Evolutionary conservation across 2,888 invertebrate genomes (phyloP).

Genomic region (Drosophila prostipennis): DNA sequence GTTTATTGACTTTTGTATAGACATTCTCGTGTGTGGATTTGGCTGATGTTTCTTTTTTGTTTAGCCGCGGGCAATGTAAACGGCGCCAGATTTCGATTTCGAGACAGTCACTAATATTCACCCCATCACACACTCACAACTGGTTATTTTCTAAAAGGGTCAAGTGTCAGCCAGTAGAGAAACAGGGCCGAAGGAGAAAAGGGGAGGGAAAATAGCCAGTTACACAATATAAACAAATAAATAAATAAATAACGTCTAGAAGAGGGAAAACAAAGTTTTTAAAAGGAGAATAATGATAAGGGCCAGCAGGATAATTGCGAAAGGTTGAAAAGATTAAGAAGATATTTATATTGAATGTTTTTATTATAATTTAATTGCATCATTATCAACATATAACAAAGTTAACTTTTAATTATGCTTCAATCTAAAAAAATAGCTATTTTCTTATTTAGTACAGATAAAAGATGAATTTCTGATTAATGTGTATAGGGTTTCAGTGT

Average conservation of each 20-base stretch:
- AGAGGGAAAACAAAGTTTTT: constrained; percentile 18
- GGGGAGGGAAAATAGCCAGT: constrained; percentile 52
- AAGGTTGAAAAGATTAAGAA: not conserved
- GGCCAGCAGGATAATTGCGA: not conserved
- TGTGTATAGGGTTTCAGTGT: too few species aligned
- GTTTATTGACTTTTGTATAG: constrained; percentile 74
- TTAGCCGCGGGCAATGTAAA: constrained; percentile 73
- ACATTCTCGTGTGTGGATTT: constrained; percentile 56
- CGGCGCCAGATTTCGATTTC: constrained; percentile 71
- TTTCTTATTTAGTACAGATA: too few species aligned
- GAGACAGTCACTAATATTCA: constrained; percentile 67
- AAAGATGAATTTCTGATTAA: too few species aligned
- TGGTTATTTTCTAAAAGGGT: constrained; percentile 74
- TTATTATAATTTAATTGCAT: too few species aligned
- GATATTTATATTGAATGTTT: too few species aligned
- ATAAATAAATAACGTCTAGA: constrained; percentile 49
- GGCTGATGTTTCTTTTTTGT: constrained; percentile 73
- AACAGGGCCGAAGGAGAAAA: constrained; percentile 2
- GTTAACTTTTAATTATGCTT: too few species aligned
- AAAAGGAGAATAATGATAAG: not conserved
- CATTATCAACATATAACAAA: too few species aligned
- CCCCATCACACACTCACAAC: constrained; percentile 45
- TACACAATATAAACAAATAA: constrained; percentile 66
- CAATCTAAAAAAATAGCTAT: too few species aligned
- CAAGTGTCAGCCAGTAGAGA: constrained; percentile 65